Evolutionary conservation across 2,888 invertebrate species (phyloP).

Genomic region (Phengaris alcon): DNA sequence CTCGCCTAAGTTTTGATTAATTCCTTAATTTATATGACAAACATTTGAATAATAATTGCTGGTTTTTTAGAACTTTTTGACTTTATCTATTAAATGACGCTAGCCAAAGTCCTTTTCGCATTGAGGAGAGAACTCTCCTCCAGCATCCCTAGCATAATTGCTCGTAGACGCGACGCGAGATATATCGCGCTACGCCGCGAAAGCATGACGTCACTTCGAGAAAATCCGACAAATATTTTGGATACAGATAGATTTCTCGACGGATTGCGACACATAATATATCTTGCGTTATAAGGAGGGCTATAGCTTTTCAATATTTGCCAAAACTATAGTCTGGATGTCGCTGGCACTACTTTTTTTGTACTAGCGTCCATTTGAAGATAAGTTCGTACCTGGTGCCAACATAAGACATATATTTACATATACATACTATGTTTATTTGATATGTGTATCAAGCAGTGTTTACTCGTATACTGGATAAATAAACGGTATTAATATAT

Average conservation of each 20-base stretch:
- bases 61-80: not conserved
- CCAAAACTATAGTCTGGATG: slow-evolving; percentile 7
- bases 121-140: too few relatives aligned
- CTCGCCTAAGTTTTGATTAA: slow-evolving; percentile 4
- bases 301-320: not conserved
- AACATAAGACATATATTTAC: slow-evolving; percentile 65
- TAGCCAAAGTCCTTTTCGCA: not conserved
- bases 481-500: slow-evolving; percentile 63
- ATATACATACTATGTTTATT: slow-evolving; percentile 70
- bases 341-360: slow-evolving; percentile 38
- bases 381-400: slow-evolving; percentile 66
- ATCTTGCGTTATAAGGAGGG: too few relatives aligned
- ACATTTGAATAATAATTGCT: not conserved
- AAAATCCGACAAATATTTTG: too few relatives aligned
- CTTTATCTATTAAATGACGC: not conserved
- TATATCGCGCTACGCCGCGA: too few relatives aligned
- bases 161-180: too few relatives aligned
- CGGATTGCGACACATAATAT: too few relatives aligned
- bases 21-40: not conserved
- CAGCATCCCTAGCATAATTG: too few relatives aligned
- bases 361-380: slow-evolving; percentile 61
- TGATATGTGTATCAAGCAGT: slow-evolving; percentile 71
- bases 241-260: too few relatives aligned
- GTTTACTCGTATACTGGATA: slow-evolving; percentile 71
- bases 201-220: too few relatives aligned